These are phyloP conservation scores for Diorhabda sublineata DNA, from an alignment of 1,140 invertebrate species.

Conservation along the genomic window DNA sequence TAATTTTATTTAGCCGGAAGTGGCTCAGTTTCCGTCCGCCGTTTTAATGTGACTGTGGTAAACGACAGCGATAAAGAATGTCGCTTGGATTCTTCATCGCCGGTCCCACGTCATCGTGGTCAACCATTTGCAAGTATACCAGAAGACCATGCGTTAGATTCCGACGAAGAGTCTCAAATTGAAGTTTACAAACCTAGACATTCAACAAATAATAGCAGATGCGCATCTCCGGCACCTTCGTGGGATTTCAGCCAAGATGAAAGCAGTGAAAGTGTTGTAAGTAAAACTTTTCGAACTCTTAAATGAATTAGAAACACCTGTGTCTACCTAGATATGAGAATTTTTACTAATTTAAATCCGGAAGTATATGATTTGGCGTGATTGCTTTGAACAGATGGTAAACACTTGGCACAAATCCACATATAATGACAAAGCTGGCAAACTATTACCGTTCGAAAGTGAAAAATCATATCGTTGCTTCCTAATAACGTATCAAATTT, in stretches of 20 bases:
- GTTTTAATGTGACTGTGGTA: conserved; percentile 46
- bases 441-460: too few relatives aligned
- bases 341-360: too few relatives aligned
- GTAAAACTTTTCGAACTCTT: background rate
- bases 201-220: conserved; percentile 30
- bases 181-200: conserved; percentile 16
- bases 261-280: conserved; percentile 39
- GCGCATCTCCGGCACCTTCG: conserved; percentile 39
- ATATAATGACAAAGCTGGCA: too few relatives aligned
- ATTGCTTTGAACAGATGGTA: too few relatives aligned
- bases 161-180: background rate
- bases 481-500: too few relatives aligned
- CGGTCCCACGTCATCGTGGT: conserved; percentile 38
- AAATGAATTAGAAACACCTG: too few relatives aligned
- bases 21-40: conserved; percentile 29
- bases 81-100: conserved; percentile 32
- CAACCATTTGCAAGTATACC: conserved; percentile 44
- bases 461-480: too few relatives aligned
- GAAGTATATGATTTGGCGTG: too few relatives aligned
- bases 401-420: too few relatives aligned
- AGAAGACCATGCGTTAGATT: conserved; percentile 42
- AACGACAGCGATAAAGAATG: conserved; percentile 24
- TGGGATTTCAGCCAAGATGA: conserved; percentile 44
- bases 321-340: too few relatives aligned
- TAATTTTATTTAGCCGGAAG: conserved; percentile 25